Percentiles rank a stretch among this genome's conserved stretches.
Conservation (phyloP, 2,113 vertebrate genomes). For the Struthidea cinerea region DNA sequence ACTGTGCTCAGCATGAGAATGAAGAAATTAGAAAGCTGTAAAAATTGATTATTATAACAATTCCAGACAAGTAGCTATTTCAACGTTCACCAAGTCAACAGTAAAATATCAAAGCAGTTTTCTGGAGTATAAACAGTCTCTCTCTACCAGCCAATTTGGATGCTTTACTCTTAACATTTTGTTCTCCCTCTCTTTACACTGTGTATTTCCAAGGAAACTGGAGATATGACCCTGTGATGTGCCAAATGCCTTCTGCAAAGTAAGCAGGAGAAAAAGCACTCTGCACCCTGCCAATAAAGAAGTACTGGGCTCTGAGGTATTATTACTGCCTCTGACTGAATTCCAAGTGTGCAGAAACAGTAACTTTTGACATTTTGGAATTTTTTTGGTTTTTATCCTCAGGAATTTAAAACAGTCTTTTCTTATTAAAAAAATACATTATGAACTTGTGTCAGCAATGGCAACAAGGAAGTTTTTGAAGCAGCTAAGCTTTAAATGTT, state of each 20-base stretch:
- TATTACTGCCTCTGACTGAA: background rate
- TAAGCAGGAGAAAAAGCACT: background rate
- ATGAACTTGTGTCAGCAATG: background rate
- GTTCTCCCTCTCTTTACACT: background rate
- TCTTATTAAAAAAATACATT: background rate
- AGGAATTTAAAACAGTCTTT: background rate
- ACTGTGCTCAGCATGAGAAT: background rate
- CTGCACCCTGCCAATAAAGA: background rate
- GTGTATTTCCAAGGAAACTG: background rate
- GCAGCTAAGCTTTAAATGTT: background rate
- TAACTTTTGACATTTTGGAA: background rate
- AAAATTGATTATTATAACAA: background rate
- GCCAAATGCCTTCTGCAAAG: background rate
- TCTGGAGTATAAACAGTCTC: background rate
- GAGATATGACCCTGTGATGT: background rate
- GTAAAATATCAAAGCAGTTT: background rate
- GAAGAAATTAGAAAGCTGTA: background rate
- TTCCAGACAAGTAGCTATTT: slow-evolving; percentile 21
- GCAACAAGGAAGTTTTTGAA: background rate
- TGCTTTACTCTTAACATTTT: background rate
- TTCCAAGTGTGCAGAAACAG: background rate
- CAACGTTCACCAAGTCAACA: background rate
- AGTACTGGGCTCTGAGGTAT: background rate
- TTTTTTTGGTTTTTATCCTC: background rate
- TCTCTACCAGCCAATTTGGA: background rate